These are phyloP conservation scores for Melanotaenia pygmaea DNA, from an alignment of 2,797 vertebrate species.

Conservation along the genomic window DNA sequence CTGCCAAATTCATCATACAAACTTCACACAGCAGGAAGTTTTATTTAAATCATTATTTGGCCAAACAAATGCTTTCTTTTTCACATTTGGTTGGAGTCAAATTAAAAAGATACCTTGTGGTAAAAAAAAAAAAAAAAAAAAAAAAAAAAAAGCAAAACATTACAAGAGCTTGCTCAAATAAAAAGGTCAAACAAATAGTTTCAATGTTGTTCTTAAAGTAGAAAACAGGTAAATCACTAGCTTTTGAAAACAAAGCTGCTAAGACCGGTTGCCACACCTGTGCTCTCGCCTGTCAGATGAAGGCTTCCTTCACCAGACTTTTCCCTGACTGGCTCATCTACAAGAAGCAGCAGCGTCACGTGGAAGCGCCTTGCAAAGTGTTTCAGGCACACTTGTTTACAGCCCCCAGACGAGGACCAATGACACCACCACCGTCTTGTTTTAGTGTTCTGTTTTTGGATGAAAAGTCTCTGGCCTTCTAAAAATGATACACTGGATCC, in stretches of 20 bases:
- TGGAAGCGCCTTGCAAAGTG: slow-evolving; percentile 60
- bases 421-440: slow-evolving; percentile 59
- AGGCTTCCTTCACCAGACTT: slow-evolving; percentile 59
- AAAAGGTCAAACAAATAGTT: slow-evolving; percentile 32
- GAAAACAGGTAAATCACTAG: slow-evolving; percentile 37
- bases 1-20: slow-evolving; percentile 79
- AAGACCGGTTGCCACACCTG: background rate
- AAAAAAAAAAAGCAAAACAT: slow-evolving; percentile 17
- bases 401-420: slow-evolving; percentile 71
- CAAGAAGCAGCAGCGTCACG: slow-evolving; percentile 49
- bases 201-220: slow-evolving; percentile 31
- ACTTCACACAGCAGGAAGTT: slow-evolving; percentile 54
- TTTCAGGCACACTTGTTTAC: slow-evolving; percentile 79
- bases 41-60: slow-evolving; percentile 68
- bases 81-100: slow-evolving; percentile 69
- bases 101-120: slow-evolving; percentile 37
- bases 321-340: slow-evolving; percentile 41
- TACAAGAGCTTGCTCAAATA: slow-evolving; percentile 24
- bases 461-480: slow-evolving; percentile 53
- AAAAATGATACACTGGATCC: slow-evolving; percentile 48
- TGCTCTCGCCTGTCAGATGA: slow-evolving; percentile 29
- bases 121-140: background rate
- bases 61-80: slow-evolving; percentile 58
- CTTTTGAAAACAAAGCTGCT: slow-evolving; percentile 35
- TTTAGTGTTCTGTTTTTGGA: slow-evolving; percentile 76